These are phyloP conservation scores for Apostichopus japonicus DNA, from an alignment of 35 echinoderm and acorn worm genomes.

Conservation along the genomic window DNA sequence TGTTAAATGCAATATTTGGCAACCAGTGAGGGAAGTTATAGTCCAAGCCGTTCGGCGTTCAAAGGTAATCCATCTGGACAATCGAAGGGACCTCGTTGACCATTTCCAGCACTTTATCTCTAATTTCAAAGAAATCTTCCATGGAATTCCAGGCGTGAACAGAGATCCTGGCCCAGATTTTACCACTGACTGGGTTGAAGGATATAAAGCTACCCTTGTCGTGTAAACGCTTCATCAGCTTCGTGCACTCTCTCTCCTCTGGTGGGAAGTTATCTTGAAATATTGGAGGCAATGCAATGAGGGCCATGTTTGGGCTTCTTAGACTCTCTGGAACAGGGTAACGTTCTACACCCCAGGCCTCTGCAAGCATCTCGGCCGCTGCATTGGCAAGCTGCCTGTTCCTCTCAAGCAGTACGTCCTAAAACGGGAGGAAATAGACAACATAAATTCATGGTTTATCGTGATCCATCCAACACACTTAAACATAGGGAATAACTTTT, in stretches of 20 bases:
- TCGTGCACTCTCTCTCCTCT: not conserved
- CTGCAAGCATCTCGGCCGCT: constrained; percentile 79
- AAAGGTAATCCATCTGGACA: not conserved
- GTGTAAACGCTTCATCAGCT: constrained; percentile 30
- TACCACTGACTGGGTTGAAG: constrained; percentile 16
- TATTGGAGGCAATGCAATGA: constrained; percentile 62
- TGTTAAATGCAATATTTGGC: no score
- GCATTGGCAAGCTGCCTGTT: constrained; percentile 16
- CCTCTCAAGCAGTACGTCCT: constrained; percentile 22
- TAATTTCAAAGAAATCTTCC: constrained; percentile 80
- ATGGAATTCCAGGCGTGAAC: constrained; percentile 82
- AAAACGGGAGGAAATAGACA: not conserved
- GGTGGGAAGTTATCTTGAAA: constrained; percentile 24
- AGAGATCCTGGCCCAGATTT: constrained; percentile 68
- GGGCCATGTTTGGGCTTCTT: constrained; percentile 79
- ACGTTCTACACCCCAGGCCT: constrained; percentile 71
- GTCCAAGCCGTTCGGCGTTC: no score
- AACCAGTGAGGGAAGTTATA: no score
- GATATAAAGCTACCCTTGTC: constrained; percentile 19
- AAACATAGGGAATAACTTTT: no score
- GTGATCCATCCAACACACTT: no score
- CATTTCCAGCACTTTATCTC: constrained; percentile 73
- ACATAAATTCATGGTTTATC: not conserved
- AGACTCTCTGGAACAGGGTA: constrained; percentile 45
- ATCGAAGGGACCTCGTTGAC: constrained; percentile 18